A percentile compares a stretch with the other conserved stretches of the same genome.
These are phyloP conservation scores for Limanda limanda DNA, from an alignment of 2,113 vertebrate species.

Conservation along the genomic window DNA sequence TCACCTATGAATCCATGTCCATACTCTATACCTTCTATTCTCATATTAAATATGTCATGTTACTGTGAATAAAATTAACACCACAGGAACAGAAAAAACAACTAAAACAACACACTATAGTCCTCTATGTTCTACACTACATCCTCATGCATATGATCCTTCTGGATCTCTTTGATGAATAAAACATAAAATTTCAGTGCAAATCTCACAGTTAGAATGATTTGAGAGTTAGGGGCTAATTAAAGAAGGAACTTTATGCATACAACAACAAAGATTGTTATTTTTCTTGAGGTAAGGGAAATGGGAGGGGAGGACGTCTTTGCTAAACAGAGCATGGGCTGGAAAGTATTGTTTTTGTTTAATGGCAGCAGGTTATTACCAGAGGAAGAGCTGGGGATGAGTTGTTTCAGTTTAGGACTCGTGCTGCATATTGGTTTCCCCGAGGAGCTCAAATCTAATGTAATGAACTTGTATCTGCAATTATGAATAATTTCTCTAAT, in stretches of 20 bases:
- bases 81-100: neutral
- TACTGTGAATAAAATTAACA: neutral
- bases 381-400: conserved; percentile 39
- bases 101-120: neutral
- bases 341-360: conserved; percentile 19
- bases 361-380: conserved; percentile 23
- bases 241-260: neutral
- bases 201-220: neutral
- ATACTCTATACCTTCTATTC: too few relatives aligned
- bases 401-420: conserved; percentile 65
- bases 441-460: conserved; percentile 54
- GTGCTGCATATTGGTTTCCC: conserved; percentile 61
- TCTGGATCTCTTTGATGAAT: neutral
- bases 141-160: neutral
- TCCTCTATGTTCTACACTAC: neutral
- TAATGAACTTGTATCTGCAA: conserved; percentile 64
- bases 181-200: neutral
- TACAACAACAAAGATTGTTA: neutral
- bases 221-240: neutral
- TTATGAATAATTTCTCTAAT: conserved; percentile 62
- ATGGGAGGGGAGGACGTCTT: neutral
- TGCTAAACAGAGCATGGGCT: neutral
- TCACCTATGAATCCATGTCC: neutral
- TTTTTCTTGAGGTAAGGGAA: neutral
- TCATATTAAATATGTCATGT: neutral